A percentile compares a stretch with the other conserved stretches of the same genome.
These are phyloP conservation scores for Lampris megalopsis DNA, from an alignment of 2,113 vertebrate species.

Conservation along the genomic window DNA sequence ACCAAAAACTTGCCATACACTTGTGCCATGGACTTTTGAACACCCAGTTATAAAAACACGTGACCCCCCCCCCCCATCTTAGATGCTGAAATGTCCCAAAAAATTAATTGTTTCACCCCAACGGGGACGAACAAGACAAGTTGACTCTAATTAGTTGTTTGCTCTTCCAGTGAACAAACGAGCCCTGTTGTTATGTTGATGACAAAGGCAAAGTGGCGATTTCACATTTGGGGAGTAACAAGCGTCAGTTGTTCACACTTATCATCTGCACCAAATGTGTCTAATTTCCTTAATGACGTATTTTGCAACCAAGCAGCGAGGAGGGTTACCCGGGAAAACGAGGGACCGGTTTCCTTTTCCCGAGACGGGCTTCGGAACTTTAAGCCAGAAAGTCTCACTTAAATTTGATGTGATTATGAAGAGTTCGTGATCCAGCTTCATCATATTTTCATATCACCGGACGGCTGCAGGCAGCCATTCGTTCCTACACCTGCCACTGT, in stretches of 20 bases:
- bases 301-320: not conserved
- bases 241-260: slow-evolving; percentile 60
- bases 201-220: slow-evolving; percentile 66
- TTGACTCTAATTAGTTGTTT: slow-evolving; percentile 54
- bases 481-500: no score
- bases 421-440: no score
- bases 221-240: slow-evolving; percentile 61
- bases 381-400: no score
- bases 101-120: slow-evolving; percentile 27
- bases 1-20: slow-evolving; percentile 21
- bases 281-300: slow-evolving; percentile 68
- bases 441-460: no score
- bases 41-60: not conserved
- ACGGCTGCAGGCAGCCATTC: no score
- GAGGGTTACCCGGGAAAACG: no score
- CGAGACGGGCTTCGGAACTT: no score
- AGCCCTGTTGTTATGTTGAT: slow-evolving; percentile 49
- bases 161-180: slow-evolving; percentile 51
- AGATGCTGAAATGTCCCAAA: not conserved
- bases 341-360: no score
- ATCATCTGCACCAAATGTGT: slow-evolving; percentile 56
- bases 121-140: slow-evolving; percentile 35
- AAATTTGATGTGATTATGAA: no score
- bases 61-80: not conserved
- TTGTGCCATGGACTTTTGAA: slow-evolving; percentile 5